These are phyloP conservation scores for Euborellia annulipes DNA, from an alignment of 1,140 invertebrate species.

Conservation along the genomic window DNA sequence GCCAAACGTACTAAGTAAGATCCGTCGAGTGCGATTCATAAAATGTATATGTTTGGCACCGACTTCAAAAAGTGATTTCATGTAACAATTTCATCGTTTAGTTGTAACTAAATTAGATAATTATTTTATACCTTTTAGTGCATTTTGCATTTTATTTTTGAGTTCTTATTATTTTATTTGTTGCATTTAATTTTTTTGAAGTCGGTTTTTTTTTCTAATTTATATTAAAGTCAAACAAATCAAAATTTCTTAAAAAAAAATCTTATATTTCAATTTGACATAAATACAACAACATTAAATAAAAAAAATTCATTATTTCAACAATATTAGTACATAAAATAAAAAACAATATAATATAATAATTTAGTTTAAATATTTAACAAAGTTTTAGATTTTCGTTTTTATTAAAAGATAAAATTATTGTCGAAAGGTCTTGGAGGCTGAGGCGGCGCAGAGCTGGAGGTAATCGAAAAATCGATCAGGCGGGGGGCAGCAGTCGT, in stretches of 20 bases:
- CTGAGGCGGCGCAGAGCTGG: not conserved
- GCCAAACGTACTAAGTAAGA: too few relatives aligned
- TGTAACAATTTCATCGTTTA: too few relatives aligned
- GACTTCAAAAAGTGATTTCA: too few relatives aligned
- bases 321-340: not conserved
- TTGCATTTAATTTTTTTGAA: too few relatives aligned
- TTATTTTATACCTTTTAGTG: too few relatives aligned
- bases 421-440: not conserved
- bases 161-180: too few relatives aligned
- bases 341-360: conserved; percentile 1
- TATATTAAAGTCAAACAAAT: not conserved
- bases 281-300: not conserved
- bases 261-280: not conserved
- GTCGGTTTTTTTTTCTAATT: not conserved
- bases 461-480: not conserved
- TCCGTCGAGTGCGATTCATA: too few relatives aligned
- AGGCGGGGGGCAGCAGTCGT: not conserved
- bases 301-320: not conserved
- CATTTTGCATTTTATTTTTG: too few relatives aligned
- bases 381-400: not conserved
- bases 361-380: not conserved
- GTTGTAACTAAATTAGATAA: too few relatives aligned
- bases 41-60: too few relatives aligned
- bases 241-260: not conserved
- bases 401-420: not conserved